Conservation (phyloP, 2,797 vertebrate species). For the Ptychadena robeensis region DNA sequence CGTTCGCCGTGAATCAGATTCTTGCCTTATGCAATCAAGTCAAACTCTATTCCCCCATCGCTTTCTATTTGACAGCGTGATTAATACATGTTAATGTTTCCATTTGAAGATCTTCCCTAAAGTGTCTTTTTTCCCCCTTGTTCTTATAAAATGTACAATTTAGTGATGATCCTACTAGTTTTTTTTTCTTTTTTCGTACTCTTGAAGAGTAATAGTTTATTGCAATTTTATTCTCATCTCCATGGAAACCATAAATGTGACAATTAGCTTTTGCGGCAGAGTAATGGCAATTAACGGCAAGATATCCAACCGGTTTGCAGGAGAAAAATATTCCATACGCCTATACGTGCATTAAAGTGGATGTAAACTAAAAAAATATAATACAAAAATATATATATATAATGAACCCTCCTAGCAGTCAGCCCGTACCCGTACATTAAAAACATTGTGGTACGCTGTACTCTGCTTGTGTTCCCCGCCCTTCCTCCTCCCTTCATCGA, state of each 20-base stretch:
- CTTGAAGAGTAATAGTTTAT: conserved; percentile 46
- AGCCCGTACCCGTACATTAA: no score
- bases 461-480: no score
- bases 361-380: no score
- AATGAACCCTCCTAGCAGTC: no score
- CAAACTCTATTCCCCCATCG: conserved; percentile 32
- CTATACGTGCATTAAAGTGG: conserved; percentile 8
- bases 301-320: conserved; percentile 6
- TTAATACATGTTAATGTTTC: conserved; percentile 51
- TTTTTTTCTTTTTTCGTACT: conserved; percentile 15
- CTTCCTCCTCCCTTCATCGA: no score
- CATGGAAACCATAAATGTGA: conserved; percentile 51
- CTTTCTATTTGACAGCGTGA: conserved; percentile 25
- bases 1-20: conserved; percentile 22
- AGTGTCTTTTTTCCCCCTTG: background rate
- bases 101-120: conserved; percentile 20
- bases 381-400: no score
- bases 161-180: conserved; percentile 14
- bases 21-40: conserved; percentile 27
- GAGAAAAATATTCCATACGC: conserved; percentile 5
- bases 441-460: no score
- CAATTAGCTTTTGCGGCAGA: conserved; percentile 37
- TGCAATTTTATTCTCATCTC: conserved; percentile 36
- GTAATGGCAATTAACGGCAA: conserved; percentile 37
- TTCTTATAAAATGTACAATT: conserved; percentile 1